A percentile compares a stretch with the other conserved stretches of the same genome.
Conservation (phyloP, 2,888 invertebrate genomes). For the Lasioglossum malachurum region DNA sequence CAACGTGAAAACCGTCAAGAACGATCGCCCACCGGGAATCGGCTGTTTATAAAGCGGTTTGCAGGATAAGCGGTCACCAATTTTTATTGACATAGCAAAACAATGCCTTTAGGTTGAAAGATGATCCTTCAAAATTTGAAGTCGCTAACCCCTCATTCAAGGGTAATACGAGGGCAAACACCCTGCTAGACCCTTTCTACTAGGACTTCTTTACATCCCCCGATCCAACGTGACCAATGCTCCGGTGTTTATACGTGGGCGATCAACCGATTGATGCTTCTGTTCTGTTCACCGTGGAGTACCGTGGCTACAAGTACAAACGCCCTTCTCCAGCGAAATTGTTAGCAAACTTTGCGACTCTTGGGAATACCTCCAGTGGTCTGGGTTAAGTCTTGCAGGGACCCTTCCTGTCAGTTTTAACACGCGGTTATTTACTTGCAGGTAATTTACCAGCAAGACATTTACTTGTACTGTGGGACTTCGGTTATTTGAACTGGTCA, state of each 20-base stretch:
- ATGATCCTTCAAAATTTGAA: too few species aligned
- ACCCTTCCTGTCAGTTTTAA: neutral
- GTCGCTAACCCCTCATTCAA: too few species aligned
- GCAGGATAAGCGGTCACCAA: too few species aligned
- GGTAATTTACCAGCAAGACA: neutral
- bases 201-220: neutral
- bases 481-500: neutral
- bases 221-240: neutral
- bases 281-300: neutral
- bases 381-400: neutral
- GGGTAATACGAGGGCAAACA: too few species aligned
- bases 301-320: neutral
- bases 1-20: slow-evolving; percentile 14
- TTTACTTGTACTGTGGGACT: neutral
- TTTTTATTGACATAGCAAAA: too few species aligned
- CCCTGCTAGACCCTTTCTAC: neutral
- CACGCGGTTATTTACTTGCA: neutral
- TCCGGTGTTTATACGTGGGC: neutral
- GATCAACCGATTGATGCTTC: neutral
- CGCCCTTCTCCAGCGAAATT: neutral
- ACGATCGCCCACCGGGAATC: slow-evolving; percentile 11
- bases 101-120: too few species aligned
- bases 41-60: neutral
- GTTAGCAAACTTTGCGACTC: neutral
- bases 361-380: neutral